These are phyloP conservation scores for Globia sparganii DNA, from an alignment of 2,888 invertebrate genomes.

Conservation along the genomic window DNA sequence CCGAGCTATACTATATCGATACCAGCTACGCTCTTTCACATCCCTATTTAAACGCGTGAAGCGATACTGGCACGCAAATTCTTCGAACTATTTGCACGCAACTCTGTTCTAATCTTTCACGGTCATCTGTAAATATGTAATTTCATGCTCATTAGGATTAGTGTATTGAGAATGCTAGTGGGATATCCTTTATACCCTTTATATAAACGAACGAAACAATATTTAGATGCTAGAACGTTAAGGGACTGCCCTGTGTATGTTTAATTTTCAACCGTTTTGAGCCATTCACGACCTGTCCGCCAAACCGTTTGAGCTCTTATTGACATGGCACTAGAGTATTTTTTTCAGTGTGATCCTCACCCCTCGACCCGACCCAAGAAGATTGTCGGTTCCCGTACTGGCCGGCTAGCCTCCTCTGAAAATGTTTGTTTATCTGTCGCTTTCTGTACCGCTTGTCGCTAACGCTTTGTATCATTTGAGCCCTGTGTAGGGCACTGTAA, in stretches of 20 bases:
- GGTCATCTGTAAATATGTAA: slow-evolving; percentile 79
- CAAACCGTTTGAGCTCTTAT: slow-evolving; percentile 87
- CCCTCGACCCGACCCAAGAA: slow-evolving; percentile 91
- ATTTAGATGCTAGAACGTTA: slow-evolving; percentile 68
- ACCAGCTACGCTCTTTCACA: slow-evolving; percentile 55
- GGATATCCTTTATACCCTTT: slow-evolving; percentile 78
- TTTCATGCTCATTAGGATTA: slow-evolving; percentile 89
- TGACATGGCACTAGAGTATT: slow-evolving; percentile 90
- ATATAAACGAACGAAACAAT: slow-evolving; percentile 68
- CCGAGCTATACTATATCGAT: slow-evolving; percentile 42
- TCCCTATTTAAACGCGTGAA: slow-evolving; percentile 55
- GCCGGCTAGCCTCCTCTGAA: slow-evolving; percentile 91
- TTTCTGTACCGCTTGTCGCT: slow-evolving; percentile 85
- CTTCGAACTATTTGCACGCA: slow-evolving; percentile 65
- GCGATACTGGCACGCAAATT: slow-evolving; percentile 56
- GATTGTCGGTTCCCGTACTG: slow-evolving; percentile 86
- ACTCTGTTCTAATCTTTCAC: slow-evolving; percentile 60
- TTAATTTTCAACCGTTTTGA: slow-evolving; percentile 66
- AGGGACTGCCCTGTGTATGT: slow-evolving; percentile 70
- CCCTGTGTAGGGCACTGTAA: slow-evolving; percentile 60
- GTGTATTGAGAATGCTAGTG: slow-evolving; percentile 90
- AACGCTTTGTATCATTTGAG: slow-evolving; percentile 80
- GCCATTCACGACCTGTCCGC: slow-evolving; percentile 78
- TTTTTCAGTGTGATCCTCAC: slow-evolving; percentile 91
- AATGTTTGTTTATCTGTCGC: slow-evolving; percentile 87